phyloP scores from a whole-genome alignment of 2,113 vertebrate species.

The Oryzias javanicus region DNA sequence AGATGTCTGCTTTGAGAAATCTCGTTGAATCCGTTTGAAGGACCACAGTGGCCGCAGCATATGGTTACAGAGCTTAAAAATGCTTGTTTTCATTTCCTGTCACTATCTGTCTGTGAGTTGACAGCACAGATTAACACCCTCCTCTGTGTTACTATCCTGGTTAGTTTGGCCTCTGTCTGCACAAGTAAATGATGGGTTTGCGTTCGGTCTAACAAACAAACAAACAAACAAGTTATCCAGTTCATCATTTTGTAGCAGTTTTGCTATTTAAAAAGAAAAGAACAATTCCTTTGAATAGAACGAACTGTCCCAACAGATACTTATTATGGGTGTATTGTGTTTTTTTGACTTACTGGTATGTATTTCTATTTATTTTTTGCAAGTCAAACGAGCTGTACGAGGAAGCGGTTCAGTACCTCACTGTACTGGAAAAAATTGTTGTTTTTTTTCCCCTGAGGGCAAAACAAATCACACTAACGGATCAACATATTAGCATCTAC shows the following conservation, averaged over 20 bases:
- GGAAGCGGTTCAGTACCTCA: not conserved
- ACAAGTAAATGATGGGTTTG: too few relatives aligned
- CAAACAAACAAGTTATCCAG: too few relatives aligned
- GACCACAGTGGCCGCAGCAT: conserved; percentile 45
- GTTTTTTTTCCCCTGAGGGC: too few relatives aligned
- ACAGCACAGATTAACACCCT: conserved; percentile 40
- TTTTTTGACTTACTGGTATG: not conserved
- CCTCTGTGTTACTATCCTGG: conserved; percentile 19
- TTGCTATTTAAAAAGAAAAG: too few relatives aligned
- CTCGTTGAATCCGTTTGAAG: conserved; percentile 27
- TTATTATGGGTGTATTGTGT: not conserved
- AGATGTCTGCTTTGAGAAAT: conserved; percentile 37
- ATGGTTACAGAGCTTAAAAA: conserved; percentile 54
- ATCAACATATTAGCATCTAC: too few relatives aligned
- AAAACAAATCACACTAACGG: too few relatives aligned
- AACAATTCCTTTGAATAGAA: not conserved
- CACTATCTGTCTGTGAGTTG: conserved; percentile 20
- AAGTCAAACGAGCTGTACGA: conserved; percentile 11
- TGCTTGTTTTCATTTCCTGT: conserved; percentile 56
- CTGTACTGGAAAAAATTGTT: too few relatives aligned
- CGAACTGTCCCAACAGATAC: not conserved
- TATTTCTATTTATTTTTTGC: not conserved
- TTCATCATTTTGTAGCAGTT: too few relatives aligned
- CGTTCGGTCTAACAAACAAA: too few relatives aligned
- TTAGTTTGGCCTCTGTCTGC: conserved; percentile 8